Conservation (phyloP, 2,797 vertebrate genomes). For the Parambassis ranga region DNA sequence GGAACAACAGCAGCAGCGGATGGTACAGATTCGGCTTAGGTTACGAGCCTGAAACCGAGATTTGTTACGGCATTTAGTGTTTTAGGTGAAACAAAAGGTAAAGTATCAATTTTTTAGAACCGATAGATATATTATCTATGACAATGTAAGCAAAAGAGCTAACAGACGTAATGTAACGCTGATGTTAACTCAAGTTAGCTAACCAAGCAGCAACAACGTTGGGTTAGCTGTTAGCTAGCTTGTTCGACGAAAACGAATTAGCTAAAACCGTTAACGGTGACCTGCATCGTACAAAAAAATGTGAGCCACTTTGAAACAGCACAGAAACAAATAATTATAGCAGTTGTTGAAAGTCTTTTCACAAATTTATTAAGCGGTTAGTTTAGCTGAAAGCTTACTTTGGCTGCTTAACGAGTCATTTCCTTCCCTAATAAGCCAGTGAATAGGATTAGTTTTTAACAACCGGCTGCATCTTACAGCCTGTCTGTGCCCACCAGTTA, state of each 20-base stretch:
- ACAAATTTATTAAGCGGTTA: not conserved
- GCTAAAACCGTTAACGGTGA: conserved; percentile 38
- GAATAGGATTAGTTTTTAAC: conserved; percentile 27
- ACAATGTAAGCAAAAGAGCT: not conserved
- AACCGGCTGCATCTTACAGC: not conserved
- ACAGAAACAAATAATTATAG: rapidly evolving
- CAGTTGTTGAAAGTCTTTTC: not conserved
- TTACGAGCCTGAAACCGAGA: conserved; percentile 48
- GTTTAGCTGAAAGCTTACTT: conserved; percentile 19
- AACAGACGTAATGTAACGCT: not conserved
- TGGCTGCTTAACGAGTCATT: conserved; percentile 16
- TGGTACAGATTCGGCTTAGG: conserved; percentile 54
- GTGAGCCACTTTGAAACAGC: not conserved
- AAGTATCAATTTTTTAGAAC: not conserved
- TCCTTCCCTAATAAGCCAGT: conserved; percentile 33
- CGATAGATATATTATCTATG: rapidly evolving
- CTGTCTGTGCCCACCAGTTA: not conserved
- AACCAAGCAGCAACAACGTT: conserved; percentile 16
- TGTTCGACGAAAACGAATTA: conserved; percentile 64
- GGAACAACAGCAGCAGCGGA: conserved; percentile 64
- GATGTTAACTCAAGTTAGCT: conserved; percentile 8
- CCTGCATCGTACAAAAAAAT: not conserved
- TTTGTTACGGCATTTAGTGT: conserved; percentile 33
- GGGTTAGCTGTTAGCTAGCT: conserved; percentile 57
- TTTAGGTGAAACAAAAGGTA: conserved; percentile 53